A percentile compares a stretch with the other conserved stretches of the same genome.
phyloP scores from a whole-genome alignment of 1,140 invertebrate genomes.

The Belonocnema kinseyi region DNA sequence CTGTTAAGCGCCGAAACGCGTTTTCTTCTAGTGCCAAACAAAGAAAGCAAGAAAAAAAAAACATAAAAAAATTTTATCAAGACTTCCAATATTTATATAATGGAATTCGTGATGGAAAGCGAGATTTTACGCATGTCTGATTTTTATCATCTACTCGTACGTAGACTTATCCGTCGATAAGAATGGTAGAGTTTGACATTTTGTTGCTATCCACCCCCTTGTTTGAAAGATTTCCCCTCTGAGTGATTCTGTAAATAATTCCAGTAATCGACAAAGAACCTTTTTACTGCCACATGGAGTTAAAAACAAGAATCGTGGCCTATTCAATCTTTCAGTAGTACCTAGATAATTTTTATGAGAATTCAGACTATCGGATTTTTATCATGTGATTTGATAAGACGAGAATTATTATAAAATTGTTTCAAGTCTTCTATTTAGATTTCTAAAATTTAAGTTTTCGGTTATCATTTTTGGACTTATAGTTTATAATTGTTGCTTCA shows the following conservation, averaged over 20 bases:
- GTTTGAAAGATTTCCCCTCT: background rate
- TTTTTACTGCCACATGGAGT: background rate
- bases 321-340: background rate
- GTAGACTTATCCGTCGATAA: background rate
- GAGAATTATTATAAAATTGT: too few species aligned
- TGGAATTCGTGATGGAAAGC: background rate
- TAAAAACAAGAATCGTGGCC: background rate
- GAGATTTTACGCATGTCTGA: background rate
- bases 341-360: background rate
- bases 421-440: too few species aligned
- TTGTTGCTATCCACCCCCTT: background rate
- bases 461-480: too few species aligned
- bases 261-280: background rate
- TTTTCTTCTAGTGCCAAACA: background rate
- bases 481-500: too few species aligned
- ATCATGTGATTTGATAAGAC: background rate
- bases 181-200: background rate
- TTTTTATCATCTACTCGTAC: background rate
- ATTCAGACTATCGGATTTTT: background rate
- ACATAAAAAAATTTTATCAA: background rate
- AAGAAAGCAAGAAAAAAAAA: background rate
- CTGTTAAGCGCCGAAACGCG: background rate
- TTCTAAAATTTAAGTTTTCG: too few species aligned
- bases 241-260: constrained; percentile 5
- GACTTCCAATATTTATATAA: background rate